Percentiles rank a stretch among this genome's conserved stretches.
phyloP scores from a whole-genome alignment of 2,113 vertebrate species.

The Cygnus buccinator region DNA sequence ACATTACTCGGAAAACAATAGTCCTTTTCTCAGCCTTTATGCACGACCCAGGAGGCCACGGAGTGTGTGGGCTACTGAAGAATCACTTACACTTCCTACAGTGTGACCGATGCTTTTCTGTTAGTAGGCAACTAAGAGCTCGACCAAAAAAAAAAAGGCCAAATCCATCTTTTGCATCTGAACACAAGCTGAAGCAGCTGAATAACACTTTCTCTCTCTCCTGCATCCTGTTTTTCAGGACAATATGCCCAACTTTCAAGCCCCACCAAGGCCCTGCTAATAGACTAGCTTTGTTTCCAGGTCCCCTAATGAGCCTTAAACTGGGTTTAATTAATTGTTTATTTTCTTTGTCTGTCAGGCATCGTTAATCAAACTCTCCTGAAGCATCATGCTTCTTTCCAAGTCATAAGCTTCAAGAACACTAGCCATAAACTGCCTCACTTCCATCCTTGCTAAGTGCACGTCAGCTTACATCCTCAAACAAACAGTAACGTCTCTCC shows the following conservation, averaged over 20 bases:
- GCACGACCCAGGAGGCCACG: neutral
- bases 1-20: neutral
- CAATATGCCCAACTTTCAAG: neutral
- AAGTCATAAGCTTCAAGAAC: neutral
- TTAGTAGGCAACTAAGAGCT: neutral
- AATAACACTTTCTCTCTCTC: neutral
- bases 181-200: neutral
- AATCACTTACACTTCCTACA: neutral
- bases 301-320: neutral
- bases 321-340: neutral
- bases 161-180: neutral
- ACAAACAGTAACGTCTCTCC: neutral
- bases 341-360: neutral
- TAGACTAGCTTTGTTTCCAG: neutral
- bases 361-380: neutral
- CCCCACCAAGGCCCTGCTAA: neutral
- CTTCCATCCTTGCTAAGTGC: neutral
- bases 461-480: neutral
- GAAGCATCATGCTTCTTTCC: neutral
- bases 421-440: neutral
- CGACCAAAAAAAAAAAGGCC: neutral
- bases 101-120: neutral
- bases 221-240: neutral
- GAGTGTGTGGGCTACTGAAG: neutral
- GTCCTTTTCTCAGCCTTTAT: neutral